Evolutionary conservation across 1,140 invertebrate genomes (phyloP), one percentile per base, ranked within the genome.

Genomic region (Drosophila burlai): DNA sequence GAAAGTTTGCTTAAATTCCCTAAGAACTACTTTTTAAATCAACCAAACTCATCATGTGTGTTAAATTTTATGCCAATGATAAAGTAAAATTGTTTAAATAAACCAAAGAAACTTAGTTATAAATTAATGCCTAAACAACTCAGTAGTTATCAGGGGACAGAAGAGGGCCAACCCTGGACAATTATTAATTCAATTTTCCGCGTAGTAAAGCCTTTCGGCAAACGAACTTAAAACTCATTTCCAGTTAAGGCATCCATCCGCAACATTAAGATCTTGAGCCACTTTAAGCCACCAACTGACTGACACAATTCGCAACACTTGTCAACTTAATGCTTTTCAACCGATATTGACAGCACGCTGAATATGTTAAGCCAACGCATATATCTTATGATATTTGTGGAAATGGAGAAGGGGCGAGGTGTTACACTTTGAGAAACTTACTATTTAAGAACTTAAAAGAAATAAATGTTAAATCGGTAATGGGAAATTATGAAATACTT

Each of bases 301-400:
- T 81, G 79, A 76, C 45, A 66, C 76, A 59, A 91, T 89, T 91
- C 81, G 81, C 72, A 73, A 82, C 89, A 91, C 83, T 91, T 91
- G 89, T 85, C 89, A 85, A 64, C 71, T 81, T 76, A 64, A 77
- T 77, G 80, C 85, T 72, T 71, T 77, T 63, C 65, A 31, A 78
- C 50, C 63, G 72, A 74, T 82, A 87, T 90, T 89, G 82, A 90
- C 72, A 74, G 84, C 65, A 52, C 63, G 57, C 64, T 85, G 65
- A 85, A 81, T 81, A 85, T 67, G 55, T 76, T 86, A 87, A 86
- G 83, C 83, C 78, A 62, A 42, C 55, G 59, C 55, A 64, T 64
- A 54, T 73, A 68, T 71, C 47, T 66, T 21, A 16, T 46, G 64
- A 68, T 68, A 71, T 68, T 52, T 75, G 40, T 50, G 36, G 21